These are phyloP conservation scores for Anguilla marmorata DNA, from an alignment of 2,797 vertebrate species.

Conservation along the genomic window DNA sequence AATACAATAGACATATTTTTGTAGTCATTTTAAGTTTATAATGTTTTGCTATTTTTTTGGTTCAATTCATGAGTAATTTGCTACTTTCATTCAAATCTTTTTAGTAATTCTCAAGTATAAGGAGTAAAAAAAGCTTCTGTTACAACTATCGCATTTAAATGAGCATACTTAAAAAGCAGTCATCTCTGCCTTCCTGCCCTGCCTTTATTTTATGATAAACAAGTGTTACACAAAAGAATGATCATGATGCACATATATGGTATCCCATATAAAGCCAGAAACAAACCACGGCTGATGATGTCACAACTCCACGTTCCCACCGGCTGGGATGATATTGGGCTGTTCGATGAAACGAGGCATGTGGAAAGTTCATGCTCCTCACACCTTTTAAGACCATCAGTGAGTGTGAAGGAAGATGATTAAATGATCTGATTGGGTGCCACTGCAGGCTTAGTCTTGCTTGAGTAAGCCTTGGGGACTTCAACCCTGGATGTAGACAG, in stretches of 20 bases:
- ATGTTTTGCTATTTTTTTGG: not conserved
- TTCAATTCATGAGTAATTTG: not conserved
- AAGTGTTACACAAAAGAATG: not conserved
- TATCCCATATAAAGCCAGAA: not conserved
- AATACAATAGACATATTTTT: not conserved
- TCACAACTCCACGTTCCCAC: not conserved
- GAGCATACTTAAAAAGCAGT: not conserved
- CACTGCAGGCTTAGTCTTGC: conserved; percentile 78
- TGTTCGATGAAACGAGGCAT: conserved; percentile 25
- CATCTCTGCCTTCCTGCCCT: not conserved
- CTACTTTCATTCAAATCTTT: not conserved
- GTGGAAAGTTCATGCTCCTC: conserved; percentile 70
- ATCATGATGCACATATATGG: not conserved
- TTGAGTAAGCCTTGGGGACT: conserved; percentile 70
- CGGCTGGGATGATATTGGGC: conserved; percentile 24
- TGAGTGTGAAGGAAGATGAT: conserved; percentile 82
- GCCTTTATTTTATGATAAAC: not conserved
- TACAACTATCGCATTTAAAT: not conserved
- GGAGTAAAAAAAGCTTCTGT: not conserved
- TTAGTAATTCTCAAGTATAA: too few species aligned
- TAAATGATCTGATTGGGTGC: conserved; percentile 79
- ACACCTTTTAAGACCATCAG: conserved; percentile 83
- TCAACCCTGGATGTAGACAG: conserved; percentile 14
- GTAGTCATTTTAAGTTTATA: not conserved
- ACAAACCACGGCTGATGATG: not conserved